Conservation (phyloP, 2,797 vertebrate genomes). For the Myotis vivesi region DNA sequence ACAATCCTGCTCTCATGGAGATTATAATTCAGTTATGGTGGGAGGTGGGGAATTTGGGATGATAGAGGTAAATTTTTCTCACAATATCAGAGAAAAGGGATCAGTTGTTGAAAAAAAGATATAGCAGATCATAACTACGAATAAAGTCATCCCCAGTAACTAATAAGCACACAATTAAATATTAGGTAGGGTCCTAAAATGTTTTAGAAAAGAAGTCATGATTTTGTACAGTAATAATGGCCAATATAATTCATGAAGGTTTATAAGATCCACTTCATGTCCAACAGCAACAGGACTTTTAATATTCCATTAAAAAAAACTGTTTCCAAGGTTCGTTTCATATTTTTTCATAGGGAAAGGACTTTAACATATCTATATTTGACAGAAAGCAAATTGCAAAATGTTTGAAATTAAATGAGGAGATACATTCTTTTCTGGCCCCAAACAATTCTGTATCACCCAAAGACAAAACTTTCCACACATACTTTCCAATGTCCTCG, state of each 20-base stretch:
- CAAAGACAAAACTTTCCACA: background rate
- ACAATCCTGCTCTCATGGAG: background rate
- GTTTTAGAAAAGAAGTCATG: slow-evolving; percentile 6
- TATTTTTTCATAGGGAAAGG: background rate
- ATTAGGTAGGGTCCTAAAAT: background rate
- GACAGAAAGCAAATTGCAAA: background rate
- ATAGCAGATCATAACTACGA: background rate
- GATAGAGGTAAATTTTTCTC: background rate
- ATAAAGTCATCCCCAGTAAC: background rate
- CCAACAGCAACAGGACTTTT: background rate
- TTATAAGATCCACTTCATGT: background rate
- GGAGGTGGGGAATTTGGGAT: background rate
- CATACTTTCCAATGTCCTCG: background rate
- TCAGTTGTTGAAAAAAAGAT: background rate
- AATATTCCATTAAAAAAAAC: background rate
- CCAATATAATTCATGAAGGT: background rate
- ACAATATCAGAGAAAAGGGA: background rate
- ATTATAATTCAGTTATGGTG: background rate
- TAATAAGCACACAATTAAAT: background rate
- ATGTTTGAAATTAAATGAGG: background rate
- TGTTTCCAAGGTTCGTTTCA: background rate
- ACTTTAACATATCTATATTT: background rate
- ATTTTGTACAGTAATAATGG: background rate
- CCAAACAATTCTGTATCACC: background rate
- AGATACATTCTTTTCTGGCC: background rate